Conservation (phyloP, 2,797 vertebrate genomes). For the Labeo calbasu region DNA sequence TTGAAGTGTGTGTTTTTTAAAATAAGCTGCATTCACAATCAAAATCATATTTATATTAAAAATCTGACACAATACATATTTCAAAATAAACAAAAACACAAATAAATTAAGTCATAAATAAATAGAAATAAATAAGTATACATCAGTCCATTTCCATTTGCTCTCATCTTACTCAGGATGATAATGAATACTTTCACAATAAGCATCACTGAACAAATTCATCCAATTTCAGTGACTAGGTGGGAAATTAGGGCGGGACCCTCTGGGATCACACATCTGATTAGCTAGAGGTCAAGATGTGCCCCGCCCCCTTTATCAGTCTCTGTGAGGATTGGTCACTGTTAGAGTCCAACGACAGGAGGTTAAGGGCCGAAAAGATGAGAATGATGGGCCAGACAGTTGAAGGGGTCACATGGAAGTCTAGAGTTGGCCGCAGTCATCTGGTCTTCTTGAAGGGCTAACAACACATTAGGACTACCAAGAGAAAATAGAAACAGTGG, state of each 20-base stretch:
- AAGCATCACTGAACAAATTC: slow-evolving; percentile 51
- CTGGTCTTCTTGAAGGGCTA: slow-evolving; percentile 79
- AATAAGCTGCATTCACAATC: slow-evolving; percentile 57
- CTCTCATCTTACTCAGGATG: slow-evolving; percentile 47
- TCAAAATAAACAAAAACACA: slow-evolving; percentile 62
- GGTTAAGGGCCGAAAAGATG: slow-evolving; percentile 80
- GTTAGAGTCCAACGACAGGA: slow-evolving; percentile 45
- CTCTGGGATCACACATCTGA: slow-evolving; percentile 37
- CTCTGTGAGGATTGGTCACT: slow-evolving; percentile 30
- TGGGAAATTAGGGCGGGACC: slow-evolving; percentile 40
- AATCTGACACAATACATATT: slow-evolving; percentile 30
- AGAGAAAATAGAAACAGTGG: slow-evolving; percentile 53
- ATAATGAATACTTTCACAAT: slow-evolving; percentile 45
- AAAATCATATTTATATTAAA: slow-evolving; percentile 49
- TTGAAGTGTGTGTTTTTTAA: neutral
- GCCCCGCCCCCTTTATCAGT: slow-evolving; percentile 1
- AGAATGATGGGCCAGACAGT: slow-evolving; percentile 83
- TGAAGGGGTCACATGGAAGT: slow-evolving; percentile 86
- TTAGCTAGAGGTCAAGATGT: slow-evolving; percentile 22
- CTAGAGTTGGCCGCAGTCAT: slow-evolving; percentile 78
- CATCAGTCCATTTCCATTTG: slow-evolving; percentile 58
- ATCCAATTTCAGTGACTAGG: slow-evolving; percentile 24
- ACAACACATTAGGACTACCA: slow-evolving; percentile 85
- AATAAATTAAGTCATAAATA: slow-evolving; percentile 63
- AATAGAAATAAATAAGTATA: slow-evolving; percentile 60